A percentile compares a stretch with the other conserved stretches of the same genome.
Evolutionary conservation across 2,888 invertebrate genomes (phyloP).

Genomic region (Hirtodrosophila duncani): DNA sequence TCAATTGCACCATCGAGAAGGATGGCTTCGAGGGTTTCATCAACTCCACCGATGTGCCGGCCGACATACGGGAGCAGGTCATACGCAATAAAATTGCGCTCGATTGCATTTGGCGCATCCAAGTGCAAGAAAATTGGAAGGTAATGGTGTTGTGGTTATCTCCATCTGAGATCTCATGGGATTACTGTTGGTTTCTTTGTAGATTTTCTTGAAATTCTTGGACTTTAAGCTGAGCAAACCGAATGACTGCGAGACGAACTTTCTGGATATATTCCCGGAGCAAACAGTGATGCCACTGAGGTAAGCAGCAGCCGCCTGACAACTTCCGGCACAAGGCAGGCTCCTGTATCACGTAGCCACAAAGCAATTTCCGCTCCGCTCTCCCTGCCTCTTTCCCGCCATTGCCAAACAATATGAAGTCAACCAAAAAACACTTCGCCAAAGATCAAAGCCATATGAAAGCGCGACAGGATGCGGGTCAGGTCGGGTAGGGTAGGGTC

Average conservation of each 20-base stretch:
- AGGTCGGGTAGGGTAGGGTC: no score
- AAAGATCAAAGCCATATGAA: constrained; percentile 42
- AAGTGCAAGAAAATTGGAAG: constrained; percentile 82
- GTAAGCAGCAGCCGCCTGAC: constrained; percentile 62
- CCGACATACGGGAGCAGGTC: constrained; percentile 80
- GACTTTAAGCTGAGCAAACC: constrained; percentile 84
- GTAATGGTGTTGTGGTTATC: no score
- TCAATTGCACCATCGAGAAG: constrained; percentile 82
- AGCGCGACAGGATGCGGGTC: constrained; percentile 28
- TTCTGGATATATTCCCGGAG: constrained; percentile 85
- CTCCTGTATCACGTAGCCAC: constrained; percentile 27
- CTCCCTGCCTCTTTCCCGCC: no score
- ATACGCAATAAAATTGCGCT: constrained; percentile 81
- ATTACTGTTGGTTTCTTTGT: no score
- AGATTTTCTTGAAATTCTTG: constrained; percentile 85
- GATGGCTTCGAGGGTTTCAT: constrained; percentile 81
- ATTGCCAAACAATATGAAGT: constrained; percentile 42
- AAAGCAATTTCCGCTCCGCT: constrained; percentile 60
- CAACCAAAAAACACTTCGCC: constrained; percentile 30
- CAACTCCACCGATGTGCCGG: constrained; percentile 80
- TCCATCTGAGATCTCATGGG: no score
- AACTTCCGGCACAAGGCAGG: constrained; percentile 2
- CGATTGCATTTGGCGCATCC: constrained; percentile 87
- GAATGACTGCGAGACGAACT: constrained; percentile 88
- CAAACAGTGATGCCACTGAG: constrained; percentile 82